Conservation (phyloP, 2,113 vertebrate species). For the Tinamus guttatus region DNA sequence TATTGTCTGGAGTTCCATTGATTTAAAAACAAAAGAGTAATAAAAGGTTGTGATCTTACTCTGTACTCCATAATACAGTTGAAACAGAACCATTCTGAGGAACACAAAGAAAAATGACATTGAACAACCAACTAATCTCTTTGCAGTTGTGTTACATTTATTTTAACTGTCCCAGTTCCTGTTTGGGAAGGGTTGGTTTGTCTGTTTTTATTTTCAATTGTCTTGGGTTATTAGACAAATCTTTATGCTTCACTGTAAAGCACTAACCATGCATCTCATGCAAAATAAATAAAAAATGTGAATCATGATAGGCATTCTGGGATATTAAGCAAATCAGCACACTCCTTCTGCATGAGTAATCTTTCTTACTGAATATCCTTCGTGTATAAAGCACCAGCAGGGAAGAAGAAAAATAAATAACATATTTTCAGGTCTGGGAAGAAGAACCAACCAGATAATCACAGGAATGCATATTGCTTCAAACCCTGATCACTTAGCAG, state of each 20-base stretch:
- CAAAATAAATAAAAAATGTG: constrained; percentile 24
- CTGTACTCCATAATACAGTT: neutral
- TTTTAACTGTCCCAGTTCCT: neutral
- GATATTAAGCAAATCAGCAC: constrained; percentile 1
- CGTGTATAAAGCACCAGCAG: neutral
- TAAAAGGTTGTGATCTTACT: neutral
- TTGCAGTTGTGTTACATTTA: neutral
- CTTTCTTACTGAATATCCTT: neutral
- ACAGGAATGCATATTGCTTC: neutral
- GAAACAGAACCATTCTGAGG: neutral
- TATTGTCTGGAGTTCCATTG: neutral
- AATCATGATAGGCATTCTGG: neutral
- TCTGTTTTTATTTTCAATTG: neutral
- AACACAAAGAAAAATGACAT: neutral
- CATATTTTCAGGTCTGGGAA: neutral
- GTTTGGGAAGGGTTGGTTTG: neutral
- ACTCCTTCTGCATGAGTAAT: neutral
- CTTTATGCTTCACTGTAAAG: neutral
- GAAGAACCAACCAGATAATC: neutral
- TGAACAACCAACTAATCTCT: neutral
- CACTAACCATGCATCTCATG: constrained; percentile 1
- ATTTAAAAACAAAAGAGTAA: neutral
- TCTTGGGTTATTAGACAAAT: neutral
- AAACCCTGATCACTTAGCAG: neutral
- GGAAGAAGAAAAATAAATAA: neutral